Evolutionary conservation across 2,113 vertebrate species (phyloP), one percentile per base, ranked within the genome.

Genomic region (Catharus fuscescens): DNA sequence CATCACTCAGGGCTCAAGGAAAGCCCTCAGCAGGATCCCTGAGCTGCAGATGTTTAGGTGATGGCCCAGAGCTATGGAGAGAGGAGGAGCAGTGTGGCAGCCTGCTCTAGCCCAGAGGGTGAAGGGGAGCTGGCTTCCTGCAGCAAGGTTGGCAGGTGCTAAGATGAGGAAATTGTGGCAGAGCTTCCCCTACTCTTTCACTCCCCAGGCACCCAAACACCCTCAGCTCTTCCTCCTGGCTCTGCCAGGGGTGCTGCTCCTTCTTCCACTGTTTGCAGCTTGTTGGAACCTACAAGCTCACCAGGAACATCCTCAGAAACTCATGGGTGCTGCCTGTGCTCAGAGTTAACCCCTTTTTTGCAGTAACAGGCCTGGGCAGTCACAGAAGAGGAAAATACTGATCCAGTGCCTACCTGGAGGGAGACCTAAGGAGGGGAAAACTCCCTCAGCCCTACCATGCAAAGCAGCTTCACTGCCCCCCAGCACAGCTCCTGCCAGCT

Each of bases 1-100:
- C 32, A 5, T 21, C 2, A 3, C 36, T 18, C 0, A 0, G 18
- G 57, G 18, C 59, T 86, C 54, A 62, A 2, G 7, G 15, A 6
- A 38, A 88, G n/a, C 74, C 8, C 0, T 70, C 25, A 38, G 34
- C 60, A 48, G 1, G 28, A 76, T 50, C 34, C 25, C 40, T 45
- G 1, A 48, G 52, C 18, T 24, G 20, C 24, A 34, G 38, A 14
- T 7, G 34, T 66, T 88, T 21, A 45, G 57, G 32, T 11, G 8
- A 2, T 18, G 42, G 25, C 24, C 34, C 64, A 44, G 47, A 60
- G 73, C 47, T 53, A 9, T 9, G 14, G 31, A 42, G 57, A 31
- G 18, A 32, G 54, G 6, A 61, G 44, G 28, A 82, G 29, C 11
- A 47, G 24, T 13, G 54, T 53, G 67, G 16, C 72, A 73, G 66